Evolutionary conservation across 2,888 invertebrate species (phyloP).

Genomic region (Tanaodytes sp.): DNA sequence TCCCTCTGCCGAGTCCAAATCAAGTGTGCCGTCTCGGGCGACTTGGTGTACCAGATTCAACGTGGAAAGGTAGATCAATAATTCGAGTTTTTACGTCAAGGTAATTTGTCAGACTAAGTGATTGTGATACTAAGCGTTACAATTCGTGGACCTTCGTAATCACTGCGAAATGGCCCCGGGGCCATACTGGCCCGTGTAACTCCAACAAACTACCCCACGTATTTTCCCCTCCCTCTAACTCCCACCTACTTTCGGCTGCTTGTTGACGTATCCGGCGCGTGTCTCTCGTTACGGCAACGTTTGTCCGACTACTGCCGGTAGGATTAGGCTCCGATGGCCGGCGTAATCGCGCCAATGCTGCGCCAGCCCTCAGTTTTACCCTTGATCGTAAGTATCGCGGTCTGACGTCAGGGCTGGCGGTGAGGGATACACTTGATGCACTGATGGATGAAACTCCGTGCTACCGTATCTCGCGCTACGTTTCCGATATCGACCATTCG

Average conservation of each 20-base stretch:
- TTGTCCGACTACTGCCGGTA: slow-evolving; percentile 13
- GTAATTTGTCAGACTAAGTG: slow-evolving; percentile 12
- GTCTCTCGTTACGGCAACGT: slow-evolving; percentile 8
- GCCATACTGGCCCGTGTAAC: too few species aligned
- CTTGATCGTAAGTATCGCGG: too few species aligned
- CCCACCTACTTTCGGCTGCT: slow-evolving; percentile 21
- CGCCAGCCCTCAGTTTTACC: slow-evolving; percentile 6
- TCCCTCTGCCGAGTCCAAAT: too few species aligned
- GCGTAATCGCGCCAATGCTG: slow-evolving; percentile 7
- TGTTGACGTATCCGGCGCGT: neutral
- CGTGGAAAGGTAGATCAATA: slow-evolving; percentile 54
- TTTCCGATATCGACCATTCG: slow-evolving; percentile 70
- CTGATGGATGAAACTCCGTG: slow-evolving; percentile 64
- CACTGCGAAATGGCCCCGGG: too few species aligned
- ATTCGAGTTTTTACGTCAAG: slow-evolving; percentile 45
- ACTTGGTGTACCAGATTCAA: slow-evolving; percentile 45
- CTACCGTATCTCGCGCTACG: slow-evolving; percentile 68
- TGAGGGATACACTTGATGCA: slow-evolving; percentile 58
- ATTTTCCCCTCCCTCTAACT: too few species aligned
- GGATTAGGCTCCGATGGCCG: slow-evolving; percentile 5
- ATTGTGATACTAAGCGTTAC: too few species aligned
- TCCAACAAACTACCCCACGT: too few species aligned
- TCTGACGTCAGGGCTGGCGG: slow-evolving; percentile 18
- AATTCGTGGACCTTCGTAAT: too few species aligned
- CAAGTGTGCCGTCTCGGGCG: slow-evolving; percentile 16